Conservation (phyloP, 2,888 invertebrate genomes). For the Amphipyra tragopoginis region DNA sequence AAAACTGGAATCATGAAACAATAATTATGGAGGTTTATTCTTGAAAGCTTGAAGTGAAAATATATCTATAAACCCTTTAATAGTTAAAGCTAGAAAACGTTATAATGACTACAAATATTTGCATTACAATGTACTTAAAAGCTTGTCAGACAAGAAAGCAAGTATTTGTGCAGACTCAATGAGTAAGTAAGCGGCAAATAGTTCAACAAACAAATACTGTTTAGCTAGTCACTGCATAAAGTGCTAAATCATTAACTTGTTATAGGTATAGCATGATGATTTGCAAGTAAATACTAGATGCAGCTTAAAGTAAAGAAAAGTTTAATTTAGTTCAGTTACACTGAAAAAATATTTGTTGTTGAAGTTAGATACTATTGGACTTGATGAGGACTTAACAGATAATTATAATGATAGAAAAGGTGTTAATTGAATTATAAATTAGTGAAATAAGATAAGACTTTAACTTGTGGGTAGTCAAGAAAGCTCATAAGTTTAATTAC, state of each 20-base stretch:
- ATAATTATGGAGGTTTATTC: no score
- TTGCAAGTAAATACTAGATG: conserved; percentile 18
- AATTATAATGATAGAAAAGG: not conserved
- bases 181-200: conserved; percentile 28
- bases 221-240: conserved; percentile 22
- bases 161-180: conserved; percentile 42
- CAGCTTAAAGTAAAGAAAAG: no score
- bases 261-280: conserved; percentile 20
- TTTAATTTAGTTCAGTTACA: not conserved
- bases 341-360: not conserved
- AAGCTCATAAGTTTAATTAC: not conserved
- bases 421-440: not conserved
- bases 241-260: conserved; percentile 31
- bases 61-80: no score
- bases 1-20: not conserved
- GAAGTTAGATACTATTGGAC: not conserved
- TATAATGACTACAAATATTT: no score
- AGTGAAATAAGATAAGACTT: not conserved
- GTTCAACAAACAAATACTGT: conserved; percentile 28
- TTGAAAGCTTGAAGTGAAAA: no score
- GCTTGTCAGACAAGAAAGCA: conserved; percentile 26
- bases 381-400: not conserved
- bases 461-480: not conserved
- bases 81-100: no score
- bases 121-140: conserved; percentile 27